Conservation (phyloP, 1,140 invertebrate genomes). For the Drosophila burlai region DNA sequence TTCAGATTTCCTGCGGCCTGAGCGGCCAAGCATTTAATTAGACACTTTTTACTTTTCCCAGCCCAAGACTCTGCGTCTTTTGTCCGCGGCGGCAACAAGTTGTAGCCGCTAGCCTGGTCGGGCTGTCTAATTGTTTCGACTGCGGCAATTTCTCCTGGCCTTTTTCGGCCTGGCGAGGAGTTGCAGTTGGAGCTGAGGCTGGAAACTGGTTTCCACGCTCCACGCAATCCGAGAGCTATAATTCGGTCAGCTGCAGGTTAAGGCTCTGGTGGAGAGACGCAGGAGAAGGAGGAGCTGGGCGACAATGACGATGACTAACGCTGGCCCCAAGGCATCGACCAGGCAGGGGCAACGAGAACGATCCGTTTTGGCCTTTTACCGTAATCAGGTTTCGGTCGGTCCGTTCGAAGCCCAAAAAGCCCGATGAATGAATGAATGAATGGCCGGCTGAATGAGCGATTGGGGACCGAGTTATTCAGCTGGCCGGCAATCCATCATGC, state of each 20-base stretch:
- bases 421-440: constrained; percentile 51
- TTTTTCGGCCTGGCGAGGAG: constrained; percentile 47
- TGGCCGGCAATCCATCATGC: constrained; percentile 61
- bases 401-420: constrained; percentile 21
- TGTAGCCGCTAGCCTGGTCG: constrained; percentile 34
- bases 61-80: constrained; percentile 28
- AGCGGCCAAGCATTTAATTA: constrained; percentile 58
- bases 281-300: neutral
- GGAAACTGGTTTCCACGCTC: constrained; percentile 58
- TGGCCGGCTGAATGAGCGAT: constrained; percentile 46
- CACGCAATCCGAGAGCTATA: constrained; percentile 25
- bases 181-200: constrained; percentile 4
- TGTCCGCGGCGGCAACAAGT: constrained; percentile 62
- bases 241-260: constrained; percentile 41
- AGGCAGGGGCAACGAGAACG: constrained; percentile 33
- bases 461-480: constrained; percentile 29
- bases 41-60: constrained; percentile 69
- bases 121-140: constrained; percentile 74
- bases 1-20: constrained; percentile 31
- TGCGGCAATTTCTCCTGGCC: constrained; percentile 72
- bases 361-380: constrained; percentile 52
- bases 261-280: constrained; percentile 15
- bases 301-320: constrained; percentile 25
- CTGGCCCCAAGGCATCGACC: constrained; percentile 32
- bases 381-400: constrained; percentile 43